Evolutionary conservation across 2,888 invertebrate genomes (phyloP).

Genomic region (Drosophila fungiperda): DNA sequence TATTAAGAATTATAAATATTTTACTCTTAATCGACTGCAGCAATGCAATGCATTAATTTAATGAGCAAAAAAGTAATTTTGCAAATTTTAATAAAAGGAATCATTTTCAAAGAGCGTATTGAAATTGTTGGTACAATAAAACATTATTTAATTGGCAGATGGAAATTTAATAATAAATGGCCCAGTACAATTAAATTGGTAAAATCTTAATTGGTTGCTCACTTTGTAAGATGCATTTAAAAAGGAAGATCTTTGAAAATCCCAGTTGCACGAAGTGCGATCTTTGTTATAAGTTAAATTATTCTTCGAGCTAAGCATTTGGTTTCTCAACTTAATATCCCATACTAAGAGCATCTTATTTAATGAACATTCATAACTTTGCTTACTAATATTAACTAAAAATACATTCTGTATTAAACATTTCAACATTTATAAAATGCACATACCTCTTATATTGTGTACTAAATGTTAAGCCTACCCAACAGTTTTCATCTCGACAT

Average conservation of each 20-base stretch:
- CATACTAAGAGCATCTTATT: not conserved
- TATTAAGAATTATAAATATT: not conserved
- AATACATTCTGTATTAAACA: slow-evolving; percentile 9
- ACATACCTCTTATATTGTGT: slow-evolving; percentile 18
- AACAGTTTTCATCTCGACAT: slow-evolving; percentile 16
- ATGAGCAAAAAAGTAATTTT: slow-evolving; percentile 33
- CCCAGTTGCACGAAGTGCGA: not conserved
- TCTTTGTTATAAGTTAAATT: not conserved
- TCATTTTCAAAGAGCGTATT: slow-evolving; percentile 20
- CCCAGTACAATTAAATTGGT: slow-evolving; percentile 23
- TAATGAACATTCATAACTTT: not conserved
- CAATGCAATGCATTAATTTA: slow-evolving; percentile 20
- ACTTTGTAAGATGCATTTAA: not conserved
- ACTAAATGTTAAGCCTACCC: slow-evolving; percentile 7
- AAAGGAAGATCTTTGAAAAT: not conserved
- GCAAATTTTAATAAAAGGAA: slow-evolving; percentile 36
- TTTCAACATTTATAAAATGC: slow-evolving; percentile 9
- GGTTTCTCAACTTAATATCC: not conserved
- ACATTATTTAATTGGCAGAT: slow-evolving; percentile 40
- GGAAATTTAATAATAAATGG: slow-evolving; percentile 41
- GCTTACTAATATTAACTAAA: not conserved
- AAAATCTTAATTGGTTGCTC: not conserved
- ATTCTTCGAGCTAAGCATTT: not conserved
- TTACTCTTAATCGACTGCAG: not conserved
- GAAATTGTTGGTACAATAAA: slow-evolving; percentile 53